Evolutionary conservation across 2,113 vertebrate species (phyloP), one percentile per base, ranked within the genome.

Genomic region (Notechis scutatus): DNA sequence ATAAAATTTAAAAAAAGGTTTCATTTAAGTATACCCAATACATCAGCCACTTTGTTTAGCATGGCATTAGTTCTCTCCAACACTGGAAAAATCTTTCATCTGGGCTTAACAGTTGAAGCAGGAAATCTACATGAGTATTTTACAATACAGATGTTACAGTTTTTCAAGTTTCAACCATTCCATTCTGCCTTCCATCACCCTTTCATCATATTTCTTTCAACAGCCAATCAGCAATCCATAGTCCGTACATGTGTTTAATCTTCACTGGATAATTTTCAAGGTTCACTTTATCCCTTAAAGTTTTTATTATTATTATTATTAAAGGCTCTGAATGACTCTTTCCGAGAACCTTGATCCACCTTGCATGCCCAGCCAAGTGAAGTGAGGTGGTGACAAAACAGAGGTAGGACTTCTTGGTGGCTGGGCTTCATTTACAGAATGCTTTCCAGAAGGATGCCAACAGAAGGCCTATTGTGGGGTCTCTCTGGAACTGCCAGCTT

Each of bases 41-140:
- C 26, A 94, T 94, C 81, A 92, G 95, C 95, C 95, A 95, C 91
- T 93, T 94, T 92, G 89, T 91, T 95, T 93, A 92, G 91, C 90
- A 85, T 20, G 39, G 47, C 54, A n/a, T 29, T 52, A 57, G 56
- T 18, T 91, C 9, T 47, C 23, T 85, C 20, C 24, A 74, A 50
- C 7, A 21, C 6, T 56, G 47, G 47, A 34, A n/a, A 21, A 23
- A 12, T 90, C 57, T 47, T 90, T 26, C 24, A 59, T 59, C 57
- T 64, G 61, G 61, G 61, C 26, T 64, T 64, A 64, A 64, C 11
- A 14, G 24, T 29, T 64, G 21, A 91, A 34, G 23, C 20, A 18
- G n/a, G 14, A 45, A 26, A 2, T 52, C 26, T 55, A 24, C 26
- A 88, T 54, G 26, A 55, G 54, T 29, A 87, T 52, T 4, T 52